Conservation (phyloP, 2,888 invertebrate species). For the Blera fallax region DNA sequence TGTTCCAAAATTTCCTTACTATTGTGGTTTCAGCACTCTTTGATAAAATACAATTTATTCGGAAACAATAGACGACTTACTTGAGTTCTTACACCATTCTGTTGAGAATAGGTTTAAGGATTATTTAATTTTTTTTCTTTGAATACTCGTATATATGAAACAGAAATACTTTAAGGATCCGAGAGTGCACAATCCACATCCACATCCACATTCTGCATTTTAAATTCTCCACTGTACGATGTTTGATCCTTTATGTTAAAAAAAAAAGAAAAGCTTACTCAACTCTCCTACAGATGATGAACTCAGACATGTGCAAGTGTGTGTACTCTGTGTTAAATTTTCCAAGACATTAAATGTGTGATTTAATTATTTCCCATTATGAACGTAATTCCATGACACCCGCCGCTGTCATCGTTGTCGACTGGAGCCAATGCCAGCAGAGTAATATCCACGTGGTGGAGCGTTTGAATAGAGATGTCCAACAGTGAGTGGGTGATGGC, state of each 20-base stretch:
- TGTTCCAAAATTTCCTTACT: no score
- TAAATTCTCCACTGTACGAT: neutral
- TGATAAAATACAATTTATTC: no score
- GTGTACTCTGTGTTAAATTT: neutral
- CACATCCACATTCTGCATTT: neutral
- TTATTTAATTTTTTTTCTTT: no score
- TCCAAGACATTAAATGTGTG: conserved; percentile 29
- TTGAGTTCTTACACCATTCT: no score
- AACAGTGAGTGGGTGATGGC: neutral
- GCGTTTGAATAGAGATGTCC: neutral
- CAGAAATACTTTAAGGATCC: neutral
- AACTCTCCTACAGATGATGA: no score
- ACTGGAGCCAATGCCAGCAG: conserved; percentile 1
- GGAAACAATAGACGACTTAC: no score
- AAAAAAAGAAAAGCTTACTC: neutral
- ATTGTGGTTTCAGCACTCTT: no score
- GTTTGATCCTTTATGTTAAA: neutral
- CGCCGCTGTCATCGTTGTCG: neutral
- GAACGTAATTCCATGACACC: neutral
- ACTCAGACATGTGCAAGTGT: neutral
- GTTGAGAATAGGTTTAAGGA: no score
- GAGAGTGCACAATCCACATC: neutral
- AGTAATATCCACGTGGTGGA: neutral
- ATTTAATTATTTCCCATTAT: conserved; percentile 34
- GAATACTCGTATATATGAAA: no score